phyloP scores from a whole-genome alignment of 1,140 invertebrate genomes.

The Cydia pomonella region DNA sequence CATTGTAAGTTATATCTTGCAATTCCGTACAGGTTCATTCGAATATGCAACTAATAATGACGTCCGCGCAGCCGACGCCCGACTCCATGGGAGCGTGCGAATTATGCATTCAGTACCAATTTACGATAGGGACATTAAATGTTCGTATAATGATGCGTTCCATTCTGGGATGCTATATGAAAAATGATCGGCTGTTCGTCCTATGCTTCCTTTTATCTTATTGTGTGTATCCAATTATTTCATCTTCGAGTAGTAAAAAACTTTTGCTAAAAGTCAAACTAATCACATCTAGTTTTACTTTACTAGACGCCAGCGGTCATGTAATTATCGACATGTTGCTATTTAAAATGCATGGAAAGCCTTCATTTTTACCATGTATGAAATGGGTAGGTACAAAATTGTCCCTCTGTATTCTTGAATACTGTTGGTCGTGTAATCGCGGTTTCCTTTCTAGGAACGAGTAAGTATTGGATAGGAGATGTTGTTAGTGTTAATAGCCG shows the following conservation, averaged over 20 bases:
- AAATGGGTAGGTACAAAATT: background rate
- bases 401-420: background rate
- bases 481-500: constrained; percentile 47
- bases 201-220: background rate
- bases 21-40: background rate
- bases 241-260: background rate
- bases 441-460: constrained; percentile 9
- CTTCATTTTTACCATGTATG: no score
- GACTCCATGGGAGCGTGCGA: constrained; percentile 9
- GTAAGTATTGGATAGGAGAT: constrained; percentile 16
- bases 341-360: no score
- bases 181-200: constrained; percentile 6
- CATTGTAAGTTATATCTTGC: background rate
- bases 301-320: no score
- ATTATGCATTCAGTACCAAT: constrained; percentile 33
- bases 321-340: no score
- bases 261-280: no score
- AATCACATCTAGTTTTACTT: no score
- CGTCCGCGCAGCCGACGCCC: background rate
- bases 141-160: constrained; percentile 37
- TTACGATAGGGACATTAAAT: constrained; percentile 31
- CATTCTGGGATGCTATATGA: constrained; percentile 40
- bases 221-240: background rate
- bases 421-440: background rate
- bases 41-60: background rate